Conservation (phyloP, 2,797 vertebrate genomes). For the Pachyuromys duprasi region DNA sequence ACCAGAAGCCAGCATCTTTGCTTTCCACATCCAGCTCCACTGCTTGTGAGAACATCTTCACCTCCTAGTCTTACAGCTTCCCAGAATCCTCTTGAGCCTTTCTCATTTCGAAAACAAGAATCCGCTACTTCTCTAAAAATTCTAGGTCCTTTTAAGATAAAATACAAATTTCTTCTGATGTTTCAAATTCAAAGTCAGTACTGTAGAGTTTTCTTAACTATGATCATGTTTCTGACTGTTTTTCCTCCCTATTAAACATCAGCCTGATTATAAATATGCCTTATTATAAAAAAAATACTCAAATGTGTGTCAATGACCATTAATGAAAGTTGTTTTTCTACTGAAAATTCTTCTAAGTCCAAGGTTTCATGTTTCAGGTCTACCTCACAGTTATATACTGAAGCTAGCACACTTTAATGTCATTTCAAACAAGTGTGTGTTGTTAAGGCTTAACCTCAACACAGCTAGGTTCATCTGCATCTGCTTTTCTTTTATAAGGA, state of each 20-base stretch:
- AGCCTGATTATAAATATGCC: neutral
- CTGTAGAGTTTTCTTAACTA: neutral
- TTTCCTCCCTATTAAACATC: neutral
- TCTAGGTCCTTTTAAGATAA: neutral
- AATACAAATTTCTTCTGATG: constrained; percentile 31
- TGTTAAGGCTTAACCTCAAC: neutral
- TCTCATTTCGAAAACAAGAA: neutral
- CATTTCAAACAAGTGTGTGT: neutral
- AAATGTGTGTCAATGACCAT: neutral
- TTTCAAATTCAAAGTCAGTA: constrained; percentile 2
- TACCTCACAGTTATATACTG: neutral
- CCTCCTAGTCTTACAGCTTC: neutral
- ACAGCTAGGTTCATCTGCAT: neutral
- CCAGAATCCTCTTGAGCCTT: neutral
- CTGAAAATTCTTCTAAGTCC: neutral
- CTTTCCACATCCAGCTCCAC: neutral
- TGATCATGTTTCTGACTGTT: neutral
- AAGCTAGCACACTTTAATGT: neutral
- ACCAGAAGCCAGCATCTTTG: neutral
- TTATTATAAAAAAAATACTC: constrained; percentile 24
- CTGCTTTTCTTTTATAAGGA: neutral
- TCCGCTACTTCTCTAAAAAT: neutral
- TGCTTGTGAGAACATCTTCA: neutral
- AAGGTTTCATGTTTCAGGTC: neutral
- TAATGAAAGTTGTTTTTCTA: neutral